Conservation (phyloP, 2,888 invertebrate species). For the Andrena praecox region DNA sequence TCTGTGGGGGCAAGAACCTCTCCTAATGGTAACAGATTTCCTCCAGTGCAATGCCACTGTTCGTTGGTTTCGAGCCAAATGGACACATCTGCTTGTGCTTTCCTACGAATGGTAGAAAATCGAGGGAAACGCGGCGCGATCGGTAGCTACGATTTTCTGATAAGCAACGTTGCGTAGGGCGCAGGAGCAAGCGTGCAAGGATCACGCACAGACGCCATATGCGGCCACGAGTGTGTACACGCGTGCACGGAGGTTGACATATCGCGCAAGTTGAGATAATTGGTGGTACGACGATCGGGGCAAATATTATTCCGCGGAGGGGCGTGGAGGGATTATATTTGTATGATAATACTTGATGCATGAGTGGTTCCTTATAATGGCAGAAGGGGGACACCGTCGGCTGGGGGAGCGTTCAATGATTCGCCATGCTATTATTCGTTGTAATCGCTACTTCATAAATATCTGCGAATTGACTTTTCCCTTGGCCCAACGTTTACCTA, state of each 20-base stretch:
- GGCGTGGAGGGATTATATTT: slow-evolving; percentile 72
- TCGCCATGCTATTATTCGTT: slow-evolving; percentile 69
- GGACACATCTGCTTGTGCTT: too few species aligned
- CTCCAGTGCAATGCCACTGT: too few species aligned
- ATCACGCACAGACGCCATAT: neutral
- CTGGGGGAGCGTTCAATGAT: slow-evolving; percentile 65
- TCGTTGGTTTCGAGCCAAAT: too few species aligned
- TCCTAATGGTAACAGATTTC: too few species aligned
- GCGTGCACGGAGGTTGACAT: slow-evolving; percentile 53
- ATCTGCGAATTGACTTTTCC: slow-evolving; percentile 64
- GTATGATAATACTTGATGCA: slow-evolving; percentile 73
- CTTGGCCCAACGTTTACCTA: slow-evolving; percentile 46
- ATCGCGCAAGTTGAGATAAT: slow-evolving; percentile 71
- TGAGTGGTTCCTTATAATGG: slow-evolving; percentile 59
- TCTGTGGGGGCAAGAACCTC: too few species aligned
- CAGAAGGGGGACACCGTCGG: slow-evolving; percentile 49
- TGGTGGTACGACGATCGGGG: slow-evolving; percentile 67
- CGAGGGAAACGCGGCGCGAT: too few species aligned
- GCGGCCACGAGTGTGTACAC: neutral
- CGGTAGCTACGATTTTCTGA: too few species aligned
- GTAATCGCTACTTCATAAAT: slow-evolving; percentile 73
- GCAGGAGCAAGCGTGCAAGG: neutral
- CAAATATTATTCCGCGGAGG: slow-evolving; percentile 72
- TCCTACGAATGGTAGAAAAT: too few species aligned
- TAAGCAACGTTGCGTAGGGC: neutral